phyloP scores from a whole-genome alignment of 2,113 vertebrate genomes.

The Plotosus lineatus region DNA sequence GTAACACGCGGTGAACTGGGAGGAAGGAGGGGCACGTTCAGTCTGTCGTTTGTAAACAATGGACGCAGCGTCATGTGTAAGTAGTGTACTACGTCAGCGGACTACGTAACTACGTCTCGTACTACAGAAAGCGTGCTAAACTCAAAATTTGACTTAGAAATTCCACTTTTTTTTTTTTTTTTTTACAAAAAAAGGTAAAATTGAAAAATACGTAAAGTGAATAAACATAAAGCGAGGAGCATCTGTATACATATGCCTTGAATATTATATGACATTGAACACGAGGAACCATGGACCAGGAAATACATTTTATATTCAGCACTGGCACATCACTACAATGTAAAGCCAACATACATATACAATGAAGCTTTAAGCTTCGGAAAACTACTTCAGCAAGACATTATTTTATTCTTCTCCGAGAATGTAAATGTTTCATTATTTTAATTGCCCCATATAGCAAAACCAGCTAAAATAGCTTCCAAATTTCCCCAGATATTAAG shows the following conservation, averaged over 20 bases:
- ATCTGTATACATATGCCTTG: neutral
- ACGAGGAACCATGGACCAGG: neutral
- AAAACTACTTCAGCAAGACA: neutral
- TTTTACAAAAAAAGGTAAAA: too few species aligned
- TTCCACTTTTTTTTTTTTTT: too few species aligned
- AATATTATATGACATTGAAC: neutral
- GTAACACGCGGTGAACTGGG: too few species aligned
- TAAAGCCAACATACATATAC: neutral
- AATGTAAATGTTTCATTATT: neutral
- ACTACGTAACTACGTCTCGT: too few species aligned
- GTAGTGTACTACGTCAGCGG: too few species aligned
- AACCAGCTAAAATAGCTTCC: neutral
- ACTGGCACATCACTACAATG: neutral
- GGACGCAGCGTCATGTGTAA: too few species aligned
- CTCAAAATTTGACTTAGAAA: too few species aligned
- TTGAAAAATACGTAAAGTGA: too few species aligned
- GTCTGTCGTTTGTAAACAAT: too few species aligned
- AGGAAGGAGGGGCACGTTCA: too few species aligned
- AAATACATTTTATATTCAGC: neutral
- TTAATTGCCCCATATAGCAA: slow-evolving; percentile 4
- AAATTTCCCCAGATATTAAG: slow-evolving; percentile 16
- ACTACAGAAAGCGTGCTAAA: too few species aligned
- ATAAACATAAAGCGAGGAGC: too few species aligned
- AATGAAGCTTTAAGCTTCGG: neutral
- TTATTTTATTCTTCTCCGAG: neutral